Conservation (phyloP, 1,140 invertebrate genomes). For the Probaryconus sp. region DNA sequence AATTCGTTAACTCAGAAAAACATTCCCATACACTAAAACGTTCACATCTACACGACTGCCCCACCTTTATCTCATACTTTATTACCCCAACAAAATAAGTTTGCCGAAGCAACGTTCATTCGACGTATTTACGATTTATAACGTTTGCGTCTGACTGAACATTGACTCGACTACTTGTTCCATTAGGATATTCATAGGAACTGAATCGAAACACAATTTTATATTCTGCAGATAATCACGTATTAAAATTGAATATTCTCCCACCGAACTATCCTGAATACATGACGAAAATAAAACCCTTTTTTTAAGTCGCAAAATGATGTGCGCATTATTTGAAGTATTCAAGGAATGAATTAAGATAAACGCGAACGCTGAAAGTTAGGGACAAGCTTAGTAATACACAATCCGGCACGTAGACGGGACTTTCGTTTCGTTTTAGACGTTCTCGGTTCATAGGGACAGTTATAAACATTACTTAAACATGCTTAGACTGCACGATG, state of each 20-base stretch:
- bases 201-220: too few relatives aligned
- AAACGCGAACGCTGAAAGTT: constrained; percentile 14
- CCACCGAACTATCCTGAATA: constrained; percentile 2
- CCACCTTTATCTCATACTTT: too few relatives aligned
- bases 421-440: constrained; percentile 5
- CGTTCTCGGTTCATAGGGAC: constrained; percentile 14
- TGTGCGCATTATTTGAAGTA: constrained; percentile 33
- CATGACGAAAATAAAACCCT: constrained; percentile 20
- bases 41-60: too few relatives aligned
- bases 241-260: constrained; percentile 19
- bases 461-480: constrained; percentile 16
- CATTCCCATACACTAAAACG: too few relatives aligned
- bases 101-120: too few relatives aligned
- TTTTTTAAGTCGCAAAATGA: constrained; percentile 19
- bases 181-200: too few relatives aligned
- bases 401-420: constrained; percentile 1
- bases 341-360: constrained; percentile 34
- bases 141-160: too few relatives aligned
- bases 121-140: too few relatives aligned
- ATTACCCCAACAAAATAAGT: too few relatives aligned
- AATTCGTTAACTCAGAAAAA: too few relatives aligned
- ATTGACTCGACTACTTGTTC: too few relatives aligned
- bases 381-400: constrained; percentile 6
- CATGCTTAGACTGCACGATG: constrained; percentile 10
- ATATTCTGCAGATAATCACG: too few relatives aligned